phyloP scores from a whole-genome alignment of 2,113 vertebrate species.

The Uria aalge region DNA sequence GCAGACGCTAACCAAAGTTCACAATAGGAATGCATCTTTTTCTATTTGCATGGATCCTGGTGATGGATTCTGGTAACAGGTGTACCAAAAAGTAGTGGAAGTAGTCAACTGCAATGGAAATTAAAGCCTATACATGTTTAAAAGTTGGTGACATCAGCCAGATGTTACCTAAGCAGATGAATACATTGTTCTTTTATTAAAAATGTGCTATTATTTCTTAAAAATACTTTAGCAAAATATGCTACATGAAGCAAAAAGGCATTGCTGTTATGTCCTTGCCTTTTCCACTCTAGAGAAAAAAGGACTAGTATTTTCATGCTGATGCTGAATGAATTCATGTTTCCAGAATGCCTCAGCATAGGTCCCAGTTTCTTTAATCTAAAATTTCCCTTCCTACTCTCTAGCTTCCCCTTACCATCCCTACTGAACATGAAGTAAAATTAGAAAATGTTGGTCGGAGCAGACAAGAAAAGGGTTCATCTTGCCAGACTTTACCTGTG shows the following conservation, averaged over 20 bases:
- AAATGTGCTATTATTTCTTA: not conserved
- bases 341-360: not conserved
- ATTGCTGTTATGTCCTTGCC: not conserved
- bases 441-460: not conserved
- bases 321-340: not conserved
- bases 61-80: not conserved
- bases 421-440: not conserved
- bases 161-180: not conserved
- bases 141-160: not conserved
- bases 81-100: not conserved
- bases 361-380: not conserved
- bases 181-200: not conserved
- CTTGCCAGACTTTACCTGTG: not conserved
- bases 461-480: not conserved
- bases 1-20: not conserved
- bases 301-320: not conserved
- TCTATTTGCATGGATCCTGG: not conserved
- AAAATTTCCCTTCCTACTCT: not conserved
- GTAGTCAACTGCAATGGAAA: not conserved
- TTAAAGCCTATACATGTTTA: not conserved
- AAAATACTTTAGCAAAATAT: not conserved
- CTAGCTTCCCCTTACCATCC: not conserved
- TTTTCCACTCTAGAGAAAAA: not conserved
- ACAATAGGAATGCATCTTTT: fast-evolving
- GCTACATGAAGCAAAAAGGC: not conserved